These are phyloP conservation scores for Sicus ferrugineus DNA, from an alignment of 2,888 invertebrate species.

Conservation along the genomic window DNA sequence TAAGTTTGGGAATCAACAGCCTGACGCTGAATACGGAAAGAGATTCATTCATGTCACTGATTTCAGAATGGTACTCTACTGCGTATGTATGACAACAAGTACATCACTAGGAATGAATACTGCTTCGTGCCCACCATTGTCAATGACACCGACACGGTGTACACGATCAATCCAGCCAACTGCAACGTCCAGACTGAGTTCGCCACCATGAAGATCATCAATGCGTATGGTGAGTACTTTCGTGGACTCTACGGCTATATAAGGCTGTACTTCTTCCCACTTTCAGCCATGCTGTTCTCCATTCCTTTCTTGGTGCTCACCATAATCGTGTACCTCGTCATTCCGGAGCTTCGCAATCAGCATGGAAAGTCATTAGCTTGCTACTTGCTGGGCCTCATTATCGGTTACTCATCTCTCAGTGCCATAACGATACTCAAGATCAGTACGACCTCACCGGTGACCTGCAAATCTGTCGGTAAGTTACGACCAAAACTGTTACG, in stretches of 20 bases:
- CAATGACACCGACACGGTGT: constrained; percentile 48
- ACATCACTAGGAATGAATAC: constrained; percentile 52
- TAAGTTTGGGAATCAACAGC: constrained; percentile 35
- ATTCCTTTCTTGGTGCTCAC: constrained; percentile 78
- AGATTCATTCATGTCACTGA: not conserved
- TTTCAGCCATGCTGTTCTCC: constrained; percentile 74
- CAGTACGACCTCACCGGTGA: constrained; percentile 37
- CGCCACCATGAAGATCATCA: constrained; percentile 52
- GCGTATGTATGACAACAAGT: constrained; percentile 48
- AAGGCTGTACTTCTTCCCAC: not conserved
- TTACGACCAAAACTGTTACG: not conserved
- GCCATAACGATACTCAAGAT: constrained; percentile 44
- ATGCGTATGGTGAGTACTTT: constrained; percentile 54
- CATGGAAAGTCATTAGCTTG: constrained; percentile 82
- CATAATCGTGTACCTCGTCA: constrained; percentile 75
- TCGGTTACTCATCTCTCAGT: constrained; percentile 71
- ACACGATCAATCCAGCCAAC: constrained; percentile 55
- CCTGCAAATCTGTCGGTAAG: constrained; percentile 53
- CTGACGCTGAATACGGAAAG: not conserved
- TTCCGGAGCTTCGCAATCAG: constrained; percentile 76
- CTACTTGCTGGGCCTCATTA: constrained; percentile 73
- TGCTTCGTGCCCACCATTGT: constrained; percentile 52
- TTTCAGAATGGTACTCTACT: constrained; percentile 55
- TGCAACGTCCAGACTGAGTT: constrained; percentile 48
- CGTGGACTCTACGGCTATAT: too few species aligned